These are phyloP conservation scores for Dolichallabes microphthalmus DNA, from an alignment of 2,113 vertebrate genomes.

Conservation along the genomic window DNA sequence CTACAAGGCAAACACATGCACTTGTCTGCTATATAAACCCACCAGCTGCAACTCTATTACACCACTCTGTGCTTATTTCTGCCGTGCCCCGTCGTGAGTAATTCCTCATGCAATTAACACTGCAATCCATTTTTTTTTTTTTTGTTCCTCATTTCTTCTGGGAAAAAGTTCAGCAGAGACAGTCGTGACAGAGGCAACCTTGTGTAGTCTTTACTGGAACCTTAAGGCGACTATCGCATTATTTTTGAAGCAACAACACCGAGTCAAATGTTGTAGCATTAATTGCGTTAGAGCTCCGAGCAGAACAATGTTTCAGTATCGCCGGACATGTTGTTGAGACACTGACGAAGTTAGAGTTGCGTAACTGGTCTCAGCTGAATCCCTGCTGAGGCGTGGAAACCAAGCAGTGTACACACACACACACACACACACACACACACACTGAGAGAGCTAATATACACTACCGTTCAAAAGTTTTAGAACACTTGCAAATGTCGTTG, in stretches of 20 bases:
- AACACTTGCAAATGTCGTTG: too few species aligned
- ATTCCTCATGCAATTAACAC: background rate
- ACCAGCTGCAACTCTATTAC: background rate
- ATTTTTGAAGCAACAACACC: background rate
- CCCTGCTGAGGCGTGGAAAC: conserved; percentile 45
- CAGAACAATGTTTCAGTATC: background rate
- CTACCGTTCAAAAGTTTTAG: too few species aligned
- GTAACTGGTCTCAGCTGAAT: conserved; percentile 62
- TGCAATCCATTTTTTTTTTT: background rate
- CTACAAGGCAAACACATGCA: background rate
- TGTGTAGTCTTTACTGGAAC: background rate
- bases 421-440: background rate
- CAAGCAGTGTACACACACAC: conserved; percentile 48
- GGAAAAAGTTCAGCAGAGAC: too few species aligned
- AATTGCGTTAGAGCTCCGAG: background rate
- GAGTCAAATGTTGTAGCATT: background rate
- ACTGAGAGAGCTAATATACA: too few species aligned
- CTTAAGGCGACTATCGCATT: background rate
- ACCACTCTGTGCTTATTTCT: background rate
- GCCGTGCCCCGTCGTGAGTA: background rate
- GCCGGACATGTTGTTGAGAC: conserved; percentile 31
- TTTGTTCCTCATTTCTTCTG: background rate
- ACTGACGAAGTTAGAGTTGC: conserved; percentile 43
- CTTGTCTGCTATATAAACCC: background rate
- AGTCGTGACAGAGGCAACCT: background rate